Percentiles rank a stretch among this genome's conserved stretches.
These are phyloP conservation scores for Scatophagus argus DNA, from an alignment of 2,113 vertebrate species.

Conservation along the genomic window DNA sequence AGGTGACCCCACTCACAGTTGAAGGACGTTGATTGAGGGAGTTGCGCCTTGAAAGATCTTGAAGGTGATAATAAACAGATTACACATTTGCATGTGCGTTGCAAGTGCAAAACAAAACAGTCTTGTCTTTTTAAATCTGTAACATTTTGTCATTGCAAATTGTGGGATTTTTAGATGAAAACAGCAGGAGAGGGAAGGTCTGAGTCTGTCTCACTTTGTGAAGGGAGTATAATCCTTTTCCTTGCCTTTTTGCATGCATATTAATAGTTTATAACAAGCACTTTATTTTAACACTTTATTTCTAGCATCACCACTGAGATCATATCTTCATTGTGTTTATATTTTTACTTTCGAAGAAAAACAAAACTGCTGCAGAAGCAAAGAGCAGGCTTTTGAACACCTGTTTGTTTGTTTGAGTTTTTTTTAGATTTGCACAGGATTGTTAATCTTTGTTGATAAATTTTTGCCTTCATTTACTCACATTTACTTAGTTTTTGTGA, in stretches of 20 bases:
- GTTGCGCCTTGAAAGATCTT: background rate
- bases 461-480: background rate
- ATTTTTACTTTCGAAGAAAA: background rate
- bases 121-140: background rate
- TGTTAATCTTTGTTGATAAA: background rate
- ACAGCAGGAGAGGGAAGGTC: background rate
- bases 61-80: background rate
- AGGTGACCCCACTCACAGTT: conserved; percentile 33
- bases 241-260: background rate
- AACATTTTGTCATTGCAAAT: conserved; percentile 1
- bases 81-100: background rate
- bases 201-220: background rate
- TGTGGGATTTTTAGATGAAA: background rate
- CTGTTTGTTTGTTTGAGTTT: too few species aligned
- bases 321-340: background rate
- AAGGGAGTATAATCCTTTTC: background rate
- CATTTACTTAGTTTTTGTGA: background rate
- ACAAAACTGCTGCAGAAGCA: background rate
- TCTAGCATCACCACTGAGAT: background rate
- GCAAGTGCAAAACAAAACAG: background rate
- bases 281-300: conserved; percentile 2
- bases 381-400: background rate
- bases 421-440: background rate
- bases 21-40: conserved; percentile 5
- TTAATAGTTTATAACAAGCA: background rate